phyloP scores from a whole-genome alignment of 2,113 vertebrate genomes.

The Microtus oregoni region DNA sequence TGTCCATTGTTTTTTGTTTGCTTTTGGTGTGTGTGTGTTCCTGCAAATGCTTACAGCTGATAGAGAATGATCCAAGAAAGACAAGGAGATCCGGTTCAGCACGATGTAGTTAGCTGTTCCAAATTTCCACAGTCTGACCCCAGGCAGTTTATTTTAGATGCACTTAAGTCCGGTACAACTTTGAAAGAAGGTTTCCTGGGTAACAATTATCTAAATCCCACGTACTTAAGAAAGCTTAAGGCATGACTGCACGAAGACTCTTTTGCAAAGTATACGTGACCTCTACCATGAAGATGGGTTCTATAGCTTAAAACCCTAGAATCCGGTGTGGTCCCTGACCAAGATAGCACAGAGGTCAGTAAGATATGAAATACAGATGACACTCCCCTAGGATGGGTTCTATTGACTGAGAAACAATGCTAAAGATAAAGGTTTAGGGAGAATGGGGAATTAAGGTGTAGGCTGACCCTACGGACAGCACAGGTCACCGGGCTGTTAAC shows the following conservation, averaged over 20 bases:
- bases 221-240: neutral
- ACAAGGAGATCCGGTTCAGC: neutral
- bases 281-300: neutral
- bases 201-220: neutral
- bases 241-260: neutral
- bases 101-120: neutral
- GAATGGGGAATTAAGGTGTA: neutral
- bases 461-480: neutral
- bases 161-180: neutral
- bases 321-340: neutral
- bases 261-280: neutral
- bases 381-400: neutral
- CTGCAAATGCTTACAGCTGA: neutral
- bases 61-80: neutral
- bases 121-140: neutral
- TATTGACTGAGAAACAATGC: neutral
- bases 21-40: neutral
- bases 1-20: too few species aligned
- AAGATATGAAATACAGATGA: neutral
- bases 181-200: neutral
- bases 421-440: neutral
- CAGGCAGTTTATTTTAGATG: neutral
- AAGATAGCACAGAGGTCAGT: neutral
- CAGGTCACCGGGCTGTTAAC: neutral
- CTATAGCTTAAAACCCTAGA: neutral